phyloP scores from a whole-genome alignment of 2,797 vertebrate genomes.

The Acestrorhynchus altus region DNA sequence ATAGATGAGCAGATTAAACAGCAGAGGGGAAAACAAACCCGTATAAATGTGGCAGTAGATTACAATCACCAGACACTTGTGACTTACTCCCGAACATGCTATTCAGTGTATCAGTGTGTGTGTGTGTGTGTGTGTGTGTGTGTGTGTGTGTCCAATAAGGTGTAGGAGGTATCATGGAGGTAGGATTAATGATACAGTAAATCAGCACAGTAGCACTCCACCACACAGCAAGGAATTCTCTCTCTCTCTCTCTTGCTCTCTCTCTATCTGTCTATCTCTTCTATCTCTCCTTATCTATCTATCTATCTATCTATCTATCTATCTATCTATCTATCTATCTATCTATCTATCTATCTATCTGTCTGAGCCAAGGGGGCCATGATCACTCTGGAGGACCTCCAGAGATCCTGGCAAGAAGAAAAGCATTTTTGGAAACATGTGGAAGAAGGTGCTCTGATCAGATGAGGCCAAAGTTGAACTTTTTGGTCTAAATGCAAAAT shows the following conservation, averaged over 20 bases:
- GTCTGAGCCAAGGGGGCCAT: too few species aligned
- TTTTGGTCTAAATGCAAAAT: too few species aligned
- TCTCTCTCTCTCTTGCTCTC: conserved; percentile 1
- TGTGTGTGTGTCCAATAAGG: not conserved
- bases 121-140: too few species aligned
- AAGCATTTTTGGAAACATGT: too few species aligned
- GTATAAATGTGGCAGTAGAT: not conserved
- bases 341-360: not conserved
- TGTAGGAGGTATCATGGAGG: conserved; percentile 46
- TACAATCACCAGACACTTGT: too few species aligned
- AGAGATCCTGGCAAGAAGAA: too few species aligned
- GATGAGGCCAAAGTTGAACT: too few species aligned
- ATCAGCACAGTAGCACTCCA: conserved; percentile 50
- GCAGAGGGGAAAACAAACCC: not conserved
- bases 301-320: not conserved
- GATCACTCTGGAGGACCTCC: too few species aligned
- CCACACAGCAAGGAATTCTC: not conserved
- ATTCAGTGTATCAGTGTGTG: too few species aligned
- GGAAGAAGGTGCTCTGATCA: too few species aligned
- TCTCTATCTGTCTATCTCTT: too few species aligned
- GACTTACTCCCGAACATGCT: too few species aligned
- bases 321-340: not conserved
- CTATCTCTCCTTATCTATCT: not conserved
- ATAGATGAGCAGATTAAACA: not conserved
- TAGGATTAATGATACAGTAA: conserved; percentile 66